Percentiles rank a stretch among this genome's conserved stretches.
phyloP scores from a whole-genome alignment of 2,797 vertebrate species.

The Dipus sagitta region DNA sequence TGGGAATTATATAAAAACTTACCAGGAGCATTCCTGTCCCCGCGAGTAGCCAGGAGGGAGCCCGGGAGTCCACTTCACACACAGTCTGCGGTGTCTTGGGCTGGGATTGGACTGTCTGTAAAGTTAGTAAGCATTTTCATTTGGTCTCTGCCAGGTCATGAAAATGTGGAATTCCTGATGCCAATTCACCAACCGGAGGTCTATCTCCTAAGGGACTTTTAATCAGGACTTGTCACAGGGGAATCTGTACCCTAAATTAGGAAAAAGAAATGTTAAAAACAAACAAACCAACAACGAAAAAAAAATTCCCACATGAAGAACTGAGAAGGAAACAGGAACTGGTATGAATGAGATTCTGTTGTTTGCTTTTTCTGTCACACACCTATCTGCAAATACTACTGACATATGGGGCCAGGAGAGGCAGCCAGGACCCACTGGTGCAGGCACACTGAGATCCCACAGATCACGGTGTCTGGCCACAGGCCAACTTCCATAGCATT shows the following conservation, averaged over 20 bases:
- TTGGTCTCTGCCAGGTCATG: not conserved
- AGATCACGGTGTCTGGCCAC: slow-evolving; percentile 50
- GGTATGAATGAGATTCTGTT: not conserved
- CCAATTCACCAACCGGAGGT: not conserved
- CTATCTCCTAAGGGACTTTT: slow-evolving; percentile 12
- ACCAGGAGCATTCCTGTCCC: slow-evolving; percentile 73
- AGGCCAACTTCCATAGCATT: slow-evolving; percentile 44
- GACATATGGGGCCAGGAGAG: not conserved
- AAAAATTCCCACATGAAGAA: not conserved
- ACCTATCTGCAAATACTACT: slow-evolving; percentile 57
- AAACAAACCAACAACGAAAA: not conserved
- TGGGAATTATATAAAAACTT: slow-evolving; percentile 64
- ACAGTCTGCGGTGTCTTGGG: slow-evolving; percentile 58
- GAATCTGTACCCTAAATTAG: not conserved
- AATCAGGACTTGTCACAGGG: not conserved
- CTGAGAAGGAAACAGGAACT: slow-evolving; percentile 75
- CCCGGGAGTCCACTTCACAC: not conserved
- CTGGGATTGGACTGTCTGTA: not conserved
- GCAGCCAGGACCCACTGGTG: not conserved
- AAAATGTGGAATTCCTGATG: slow-evolving; percentile 1
- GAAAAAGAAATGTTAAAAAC: not conserved
- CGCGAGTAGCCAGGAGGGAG: slow-evolving; percentile 19
- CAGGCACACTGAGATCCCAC: slow-evolving; percentile 34
- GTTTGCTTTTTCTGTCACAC: slow-evolving; percentile 64
- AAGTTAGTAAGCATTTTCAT: not conserved